Evolutionary conservation across 2,888 invertebrate genomes (phyloP).

Genomic region (Pycnomerus fuliginosus): DNA sequence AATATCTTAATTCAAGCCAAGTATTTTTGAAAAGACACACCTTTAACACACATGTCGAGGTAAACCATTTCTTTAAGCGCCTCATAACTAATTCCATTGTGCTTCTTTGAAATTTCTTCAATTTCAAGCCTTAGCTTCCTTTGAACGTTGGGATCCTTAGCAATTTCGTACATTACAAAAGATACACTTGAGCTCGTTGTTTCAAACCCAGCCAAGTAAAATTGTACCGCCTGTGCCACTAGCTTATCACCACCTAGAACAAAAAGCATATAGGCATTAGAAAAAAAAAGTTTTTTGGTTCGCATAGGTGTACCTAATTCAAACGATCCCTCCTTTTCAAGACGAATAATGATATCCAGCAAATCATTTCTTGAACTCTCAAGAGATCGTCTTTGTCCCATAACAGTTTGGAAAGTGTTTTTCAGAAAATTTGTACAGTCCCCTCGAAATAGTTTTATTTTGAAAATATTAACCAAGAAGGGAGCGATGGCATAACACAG

Average conservation of each 20-base stretch:
- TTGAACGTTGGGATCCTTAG: slow-evolving; percentile 50
- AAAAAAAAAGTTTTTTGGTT: too few species aligned
- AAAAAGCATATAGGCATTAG: background rate
- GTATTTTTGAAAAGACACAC: too few species aligned
- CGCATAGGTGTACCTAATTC: too few species aligned
- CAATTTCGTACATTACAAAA: slow-evolving; percentile 50
- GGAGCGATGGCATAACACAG: background rate
- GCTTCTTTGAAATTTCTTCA: slow-evolving; percentile 21
- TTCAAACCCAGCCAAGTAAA: slow-evolving; percentile 56
- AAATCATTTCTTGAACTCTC: background rate
- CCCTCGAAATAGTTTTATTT: background rate
- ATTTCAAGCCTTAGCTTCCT: slow-evolving; percentile 51
- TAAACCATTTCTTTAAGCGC: slow-evolving; percentile 53
- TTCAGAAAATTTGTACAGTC: background rate
- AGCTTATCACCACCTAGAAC: slow-evolving; percentile 42
- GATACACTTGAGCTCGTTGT: slow-evolving; percentile 52
- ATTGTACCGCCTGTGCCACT: slow-evolving; percentile 50
- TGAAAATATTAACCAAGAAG: background rate
- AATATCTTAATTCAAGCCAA: too few species aligned
- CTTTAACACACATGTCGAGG: slow-evolving; percentile 51
- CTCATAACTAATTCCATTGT: slow-evolving; percentile 50
- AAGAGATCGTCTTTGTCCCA: too few species aligned
- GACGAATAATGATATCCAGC: slow-evolving; percentile 1
- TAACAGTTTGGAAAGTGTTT: background rate
- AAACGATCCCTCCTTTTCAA: slow-evolving; percentile 8